Base-by-base conservation (phyloP, 2,797 vertebrate genomes). In the Nyctalus aviator region DNA sequence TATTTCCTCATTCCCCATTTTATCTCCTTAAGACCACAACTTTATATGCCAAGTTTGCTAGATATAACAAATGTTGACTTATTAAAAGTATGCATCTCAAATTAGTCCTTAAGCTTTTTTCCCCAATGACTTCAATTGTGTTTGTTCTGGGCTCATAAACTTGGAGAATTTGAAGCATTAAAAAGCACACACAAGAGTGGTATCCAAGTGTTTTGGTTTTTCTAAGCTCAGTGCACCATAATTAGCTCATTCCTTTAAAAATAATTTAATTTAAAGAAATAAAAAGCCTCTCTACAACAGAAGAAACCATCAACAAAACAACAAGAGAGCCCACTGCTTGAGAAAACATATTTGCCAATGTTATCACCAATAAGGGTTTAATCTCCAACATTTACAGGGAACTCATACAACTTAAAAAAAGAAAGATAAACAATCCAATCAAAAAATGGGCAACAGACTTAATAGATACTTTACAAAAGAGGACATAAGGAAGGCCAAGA, bases 241-340 rank as follows among this genome's bases (percentile, higher is more conserved):
- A 95, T 88, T 84, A 83, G 11, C 12, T 95, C 66, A 91, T 94
- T 57, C 55, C 57, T 95, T 93, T 94, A 83, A 97, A 71, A 85
- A 96, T 59, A 92, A 87, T 94, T 77, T 77, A 94, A 96, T 93
- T 94, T 87, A 93, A 95, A 94, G 20, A n/a, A 96, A 35, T 81
- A 91, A 64, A 64, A 64, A 64, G 62, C 30, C n/a, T 64, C 30
- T 64, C 7, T n/a, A 64, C 13, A n/a, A 14, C 30, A n/a, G n/a
- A 64, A 64, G 23, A n/a, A 64, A 64, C 30, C 30, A 64, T n/a
- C 62, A 64, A 64, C 30, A 64, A 64, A 64, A 64, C 30, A 64
- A 64, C 6, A 30, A 64, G 62, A 17, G 14, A 64, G 62, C 30
- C 30, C 30, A 64, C 30, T 64, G 62, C 30, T n/a, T 64, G 62